A percentile compares a stretch with the other conserved stretches of the same genome.
Evolutionary conservation across 2,888 invertebrate species (phyloP).

Genomic region (Xestia ashworthii): DNA sequence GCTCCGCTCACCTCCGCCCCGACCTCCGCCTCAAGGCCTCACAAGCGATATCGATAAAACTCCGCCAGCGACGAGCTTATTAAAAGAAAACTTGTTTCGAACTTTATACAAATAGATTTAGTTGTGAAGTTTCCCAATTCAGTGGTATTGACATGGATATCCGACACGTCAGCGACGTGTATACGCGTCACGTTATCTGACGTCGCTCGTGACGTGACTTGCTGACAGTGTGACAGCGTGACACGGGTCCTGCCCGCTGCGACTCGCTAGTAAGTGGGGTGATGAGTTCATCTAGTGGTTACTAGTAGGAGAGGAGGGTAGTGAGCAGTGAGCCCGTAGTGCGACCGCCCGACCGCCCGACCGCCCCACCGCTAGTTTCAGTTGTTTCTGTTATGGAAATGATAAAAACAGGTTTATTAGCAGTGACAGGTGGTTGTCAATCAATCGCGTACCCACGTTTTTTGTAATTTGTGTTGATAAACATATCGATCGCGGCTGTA

Average conservation of each 20-base stretch:
- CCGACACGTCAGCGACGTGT: slow-evolving; percentile 12
- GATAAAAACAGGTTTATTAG: not conserved
- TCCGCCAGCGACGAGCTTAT: slow-evolving; percentile 35
- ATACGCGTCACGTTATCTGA: slow-evolving; percentile 20
- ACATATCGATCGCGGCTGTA: too few relatives aligned
- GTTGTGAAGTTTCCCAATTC: slow-evolving; percentile 39
- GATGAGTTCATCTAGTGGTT: slow-evolving; percentile 9
- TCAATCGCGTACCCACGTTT: not conserved
- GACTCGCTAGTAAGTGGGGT: slow-evolving; percentile 17
- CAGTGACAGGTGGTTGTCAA: not conserved
- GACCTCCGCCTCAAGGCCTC: slow-evolving; percentile 3
- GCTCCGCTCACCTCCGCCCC: not conserved
- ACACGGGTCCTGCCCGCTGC: slow-evolving; percentile 21
- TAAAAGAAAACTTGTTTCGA: slow-evolving; percentile 38
- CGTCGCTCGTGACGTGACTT: not conserved
- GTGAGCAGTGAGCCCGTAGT: too few relatives aligned
- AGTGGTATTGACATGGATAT: slow-evolving; percentile 38
- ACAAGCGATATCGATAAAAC: slow-evolving; percentile 43
- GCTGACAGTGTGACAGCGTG: slow-evolving; percentile 35
- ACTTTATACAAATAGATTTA: slow-evolving; percentile 52
- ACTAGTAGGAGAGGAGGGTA: not conserved
- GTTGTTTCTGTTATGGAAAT: not conserved
- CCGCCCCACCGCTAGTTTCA: not conserved
- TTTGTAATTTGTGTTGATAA: too few relatives aligned
- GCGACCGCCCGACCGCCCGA: not conserved